Conservation (phyloP, 2,113 vertebrate genomes). For the Gambusia holbrooki region DNA sequence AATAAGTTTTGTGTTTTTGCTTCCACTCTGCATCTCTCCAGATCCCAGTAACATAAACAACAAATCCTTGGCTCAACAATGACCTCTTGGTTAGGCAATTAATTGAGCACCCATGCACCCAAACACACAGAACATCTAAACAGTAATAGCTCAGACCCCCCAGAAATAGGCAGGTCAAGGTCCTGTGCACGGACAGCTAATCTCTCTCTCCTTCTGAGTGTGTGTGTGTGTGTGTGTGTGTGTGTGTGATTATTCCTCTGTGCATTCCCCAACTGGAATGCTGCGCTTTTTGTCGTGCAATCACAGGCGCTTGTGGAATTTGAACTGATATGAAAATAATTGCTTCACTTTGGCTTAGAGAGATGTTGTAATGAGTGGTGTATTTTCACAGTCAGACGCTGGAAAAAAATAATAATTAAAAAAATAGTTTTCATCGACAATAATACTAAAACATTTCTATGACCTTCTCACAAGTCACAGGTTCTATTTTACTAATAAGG, state of each 20-base stretch:
- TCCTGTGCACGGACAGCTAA: conserved; percentile 14
- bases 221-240: conserved; percentile 20
- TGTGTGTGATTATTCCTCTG: conserved; percentile 22
- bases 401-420: too few relatives aligned
- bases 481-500: neutral
- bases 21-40: conserved; percentile 18
- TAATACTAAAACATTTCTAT: conserved; percentile 13
- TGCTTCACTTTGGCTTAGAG: conserved; percentile 54
- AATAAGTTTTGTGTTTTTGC: conserved; percentile 3
- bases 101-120: conserved; percentile 32
- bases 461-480: conserved; percentile 1
- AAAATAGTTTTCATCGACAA: conserved; percentile 20
- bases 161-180: conserved; percentile 48
- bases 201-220: conserved; percentile 12
- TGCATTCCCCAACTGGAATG: conserved; percentile 73
- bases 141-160: conserved; percentile 51
- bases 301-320: conserved; percentile 77
- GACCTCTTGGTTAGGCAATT: conserved; percentile 52
- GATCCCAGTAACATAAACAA: conserved; percentile 56
- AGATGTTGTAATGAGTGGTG: conserved; percentile 49
- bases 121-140: conserved; percentile 38
- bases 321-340: conserved; percentile 74
- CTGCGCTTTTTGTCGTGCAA: conserved; percentile 78
- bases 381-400: conserved; percentile 45
- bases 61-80: conserved; percentile 55